phyloP scores from a whole-genome alignment of 2,797 vertebrate genomes.

The Ispidina picta region DNA sequence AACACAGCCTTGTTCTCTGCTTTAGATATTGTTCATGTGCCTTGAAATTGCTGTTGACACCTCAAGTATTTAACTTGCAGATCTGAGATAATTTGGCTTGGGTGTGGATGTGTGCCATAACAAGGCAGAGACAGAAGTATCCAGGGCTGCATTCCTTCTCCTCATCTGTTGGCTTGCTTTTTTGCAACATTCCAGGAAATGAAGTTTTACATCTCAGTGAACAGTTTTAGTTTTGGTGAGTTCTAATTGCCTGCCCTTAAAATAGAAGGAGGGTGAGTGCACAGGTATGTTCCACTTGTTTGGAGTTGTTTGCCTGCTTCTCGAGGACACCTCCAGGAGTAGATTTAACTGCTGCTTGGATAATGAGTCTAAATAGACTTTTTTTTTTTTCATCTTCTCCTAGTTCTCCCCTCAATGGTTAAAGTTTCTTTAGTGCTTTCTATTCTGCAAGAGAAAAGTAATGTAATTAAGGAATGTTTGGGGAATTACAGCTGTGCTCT shows the following conservation, averaged over 20 bases:
- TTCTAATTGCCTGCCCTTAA: neutral
- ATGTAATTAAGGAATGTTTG: neutral
- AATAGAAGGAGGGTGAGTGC: neutral
- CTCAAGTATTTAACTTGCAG: constrained; percentile 66
- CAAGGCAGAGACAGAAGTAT: constrained; percentile 64
- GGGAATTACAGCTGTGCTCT: constrained; percentile 40
- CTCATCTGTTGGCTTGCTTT: constrained; percentile 55
- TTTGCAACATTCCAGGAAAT: constrained; percentile 69
- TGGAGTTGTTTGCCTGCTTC: neutral
- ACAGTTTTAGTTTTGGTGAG: neutral
- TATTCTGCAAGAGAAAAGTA: constrained; percentile 25
- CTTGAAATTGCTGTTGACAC: constrained; percentile 68
- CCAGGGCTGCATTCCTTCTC: constrained; percentile 54
- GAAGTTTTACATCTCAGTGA: constrained; percentile 25
- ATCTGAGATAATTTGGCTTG: constrained; percentile 36
- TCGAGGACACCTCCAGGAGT: neutral
- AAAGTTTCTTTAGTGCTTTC: constrained; percentile 24
- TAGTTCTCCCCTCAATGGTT: constrained; percentile 18
- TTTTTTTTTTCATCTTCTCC: neutral
- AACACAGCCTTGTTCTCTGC: constrained; percentile 56
- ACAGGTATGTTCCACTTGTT: neutral
- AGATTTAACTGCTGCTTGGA: neutral
- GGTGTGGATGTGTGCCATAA: constrained; percentile 51
- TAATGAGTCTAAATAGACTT: neutral
- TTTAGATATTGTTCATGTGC: constrained; percentile 64